Evolutionary conservation across 2,113 vertebrate genomes (phyloP), one percentile per base, ranked within the genome.

Genomic region (Pithys albifrons): DNA sequence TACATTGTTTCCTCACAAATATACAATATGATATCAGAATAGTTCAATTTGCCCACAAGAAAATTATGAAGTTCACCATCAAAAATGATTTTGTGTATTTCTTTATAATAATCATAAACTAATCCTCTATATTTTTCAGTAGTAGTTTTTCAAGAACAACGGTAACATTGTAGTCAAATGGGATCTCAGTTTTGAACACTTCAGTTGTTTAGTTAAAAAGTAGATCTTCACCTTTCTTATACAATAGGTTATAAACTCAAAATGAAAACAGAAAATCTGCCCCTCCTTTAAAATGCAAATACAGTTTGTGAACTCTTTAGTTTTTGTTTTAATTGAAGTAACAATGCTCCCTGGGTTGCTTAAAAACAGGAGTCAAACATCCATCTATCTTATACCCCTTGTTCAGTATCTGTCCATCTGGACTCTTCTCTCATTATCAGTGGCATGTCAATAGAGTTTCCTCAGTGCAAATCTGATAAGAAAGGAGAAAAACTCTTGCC

Each of bases 131-230:
- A 59, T 91, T 77, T 89, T 90, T 91, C 41, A 59, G 41, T 58
- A 39, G 23, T 12, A 55, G 37, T 55, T 93, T 88, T 71, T 62
- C 83, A 88, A 94, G 45, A 83, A 70, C 10, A 79, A 25, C 29
- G 51, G 95, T 83, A 85, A 27, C 51, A 88, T 62, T 71, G 35
- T 71, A 67, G 37, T 74, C 81, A 83, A 94, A 74, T 13, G 85
- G 48, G 27, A 90, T 51, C 29, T 83, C 64, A 35, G 17, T 52
- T 80, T 81, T 89, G 66, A 95, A 95, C 84, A 95, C 86, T 89
- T 91, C 88, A 57, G 41, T 37, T 72, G 6, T 94, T 95, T 73
- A 91, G 94, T 83, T 92, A 93, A 97, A 96, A 97, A 93, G 84
- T 85, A 92, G 81, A 91, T 94, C 12, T 73, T 95, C 52, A 93